phyloP scores from a whole-genome alignment of 2,797 vertebrate genomes.

The Parauchenoglanis punctatus region DNA sequence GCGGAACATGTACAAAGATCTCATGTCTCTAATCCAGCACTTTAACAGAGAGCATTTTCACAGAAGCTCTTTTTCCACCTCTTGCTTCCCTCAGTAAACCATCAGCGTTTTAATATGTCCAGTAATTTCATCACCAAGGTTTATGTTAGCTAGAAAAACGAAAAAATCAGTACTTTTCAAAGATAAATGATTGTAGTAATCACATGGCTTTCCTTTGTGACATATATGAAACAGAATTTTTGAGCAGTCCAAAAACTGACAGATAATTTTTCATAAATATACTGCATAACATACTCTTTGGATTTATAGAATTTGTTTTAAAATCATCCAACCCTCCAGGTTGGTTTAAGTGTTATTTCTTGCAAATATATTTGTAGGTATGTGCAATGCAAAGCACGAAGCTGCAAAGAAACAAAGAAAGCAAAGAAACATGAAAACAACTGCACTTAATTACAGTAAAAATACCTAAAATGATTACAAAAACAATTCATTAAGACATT shows the following conservation, averaged over 20 bases:
- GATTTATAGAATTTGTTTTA: not conserved
- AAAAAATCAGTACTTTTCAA: not conserved
- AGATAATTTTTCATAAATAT: not conserved
- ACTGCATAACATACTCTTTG: not conserved
- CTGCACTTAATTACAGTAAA: slow-evolving; percentile 22
- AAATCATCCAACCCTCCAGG: not conserved
- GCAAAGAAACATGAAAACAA: not conserved
- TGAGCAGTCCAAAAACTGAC: not conserved
- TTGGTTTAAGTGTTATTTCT: not conserved
- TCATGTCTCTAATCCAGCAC: slow-evolving; percentile 43
- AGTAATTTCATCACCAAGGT: not conserved
- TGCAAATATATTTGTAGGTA: not conserved
- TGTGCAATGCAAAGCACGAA: not conserved
- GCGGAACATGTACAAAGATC: slow-evolving; percentile 57
- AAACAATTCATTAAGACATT: not conserved
- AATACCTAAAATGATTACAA: not conserved
- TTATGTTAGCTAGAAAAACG: not conserved
- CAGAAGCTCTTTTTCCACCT: slow-evolving; percentile 27
- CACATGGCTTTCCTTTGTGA: not conserved
- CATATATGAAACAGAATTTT: not conserved
- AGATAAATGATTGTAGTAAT: not conserved
- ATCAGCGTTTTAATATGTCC: not conserved
- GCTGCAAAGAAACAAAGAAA: not conserved
- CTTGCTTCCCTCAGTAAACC: slow-evolving; percentile 1
- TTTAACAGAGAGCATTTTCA: slow-evolving; percentile 32